phyloP scores from a whole-genome alignment of 2,113 vertebrate genomes.

The Pelvicachromis taeniatus region DNA sequence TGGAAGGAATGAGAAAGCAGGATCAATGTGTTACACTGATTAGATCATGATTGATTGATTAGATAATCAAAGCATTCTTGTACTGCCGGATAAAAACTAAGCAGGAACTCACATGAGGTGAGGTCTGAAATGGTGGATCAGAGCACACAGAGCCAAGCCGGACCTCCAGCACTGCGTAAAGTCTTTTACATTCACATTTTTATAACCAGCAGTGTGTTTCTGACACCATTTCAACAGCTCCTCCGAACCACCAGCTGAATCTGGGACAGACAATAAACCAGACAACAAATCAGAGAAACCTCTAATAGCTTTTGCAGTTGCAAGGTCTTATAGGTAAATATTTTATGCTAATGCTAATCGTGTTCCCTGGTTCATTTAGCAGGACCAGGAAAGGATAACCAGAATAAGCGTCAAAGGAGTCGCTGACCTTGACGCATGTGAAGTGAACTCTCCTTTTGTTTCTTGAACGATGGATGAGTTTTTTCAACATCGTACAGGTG shows the following conservation, averaged over 20 bases:
- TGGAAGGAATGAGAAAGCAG: neutral
- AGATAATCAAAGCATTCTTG: neutral
- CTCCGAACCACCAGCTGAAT: slow-evolving; percentile 62
- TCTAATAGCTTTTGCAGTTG: neutral
- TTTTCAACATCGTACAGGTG: slow-evolving; percentile 77
- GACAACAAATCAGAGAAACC: neutral
- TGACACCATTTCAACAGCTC: slow-evolving; percentile 89
- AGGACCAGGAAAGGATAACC: neutral
- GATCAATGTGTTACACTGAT: neutral
- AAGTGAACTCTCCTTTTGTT: slow-evolving; percentile 16
- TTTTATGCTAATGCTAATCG: neutral
- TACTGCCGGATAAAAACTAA: neutral
- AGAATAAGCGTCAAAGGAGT: neutral
- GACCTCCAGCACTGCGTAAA: slow-evolving; percentile 85
- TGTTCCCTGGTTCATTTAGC: neutral
- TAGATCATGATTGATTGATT: neutral
- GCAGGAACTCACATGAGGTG: slow-evolving; percentile 81
- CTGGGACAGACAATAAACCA: slow-evolving; percentile 5
- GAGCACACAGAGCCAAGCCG: slow-evolving; percentile 84
- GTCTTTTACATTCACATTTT: slow-evolving; percentile 74
- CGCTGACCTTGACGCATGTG: slow-evolving; percentile 49
- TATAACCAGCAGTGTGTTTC: slow-evolving; percentile 78
- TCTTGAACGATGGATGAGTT: slow-evolving; percentile 39
- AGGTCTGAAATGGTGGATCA: slow-evolving; percentile 83
- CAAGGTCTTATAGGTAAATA: neutral